Conservation (phyloP, 1,140 invertebrate species). For the Zelostemma sp. region DNA sequence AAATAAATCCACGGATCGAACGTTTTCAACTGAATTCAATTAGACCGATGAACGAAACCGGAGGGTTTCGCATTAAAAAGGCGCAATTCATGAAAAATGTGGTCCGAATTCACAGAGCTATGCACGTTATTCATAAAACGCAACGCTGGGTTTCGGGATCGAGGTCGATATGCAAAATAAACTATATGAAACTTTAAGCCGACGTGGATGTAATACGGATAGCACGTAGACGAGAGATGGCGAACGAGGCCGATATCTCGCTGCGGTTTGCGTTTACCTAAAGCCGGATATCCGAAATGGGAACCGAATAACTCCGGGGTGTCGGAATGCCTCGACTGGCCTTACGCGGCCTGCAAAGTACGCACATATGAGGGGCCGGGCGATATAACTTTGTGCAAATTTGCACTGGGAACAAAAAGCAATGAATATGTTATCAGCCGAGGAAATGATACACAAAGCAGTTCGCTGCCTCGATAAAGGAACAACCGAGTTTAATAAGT, state of each 20-base stretch:
- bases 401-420: too few relatives aligned
- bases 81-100: too few relatives aligned
- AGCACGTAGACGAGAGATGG: conserved; percentile 13
- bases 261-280: conserved; percentile 38
- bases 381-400: too few relatives aligned
- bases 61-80: too few relatives aligned
- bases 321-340: neutral
- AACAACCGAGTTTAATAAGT: too few relatives aligned
- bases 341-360: neutral
- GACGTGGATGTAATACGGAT: conserved; percentile 12
- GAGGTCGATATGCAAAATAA: conserved; percentile 10
- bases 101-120: too few relatives aligned
- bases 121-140: neutral
- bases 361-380: neutral
- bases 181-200: conserved; percentile 11
- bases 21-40: too few relatives aligned
- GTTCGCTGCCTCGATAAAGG: too few relatives aligned
- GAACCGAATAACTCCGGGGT: conserved; percentile 33
- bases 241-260: conserved; percentile 12
- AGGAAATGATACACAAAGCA: too few relatives aligned
- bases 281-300: conserved; percentile 56
- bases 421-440: too few relatives aligned
- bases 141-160: neutral
- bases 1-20: neutral
- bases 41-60: too few relatives aligned